Evolutionary conservation across 2,113 vertebrate genomes (phyloP), one percentile per base, ranked within the genome.

Genomic region (Pomatostomus ruficeps): DNA sequence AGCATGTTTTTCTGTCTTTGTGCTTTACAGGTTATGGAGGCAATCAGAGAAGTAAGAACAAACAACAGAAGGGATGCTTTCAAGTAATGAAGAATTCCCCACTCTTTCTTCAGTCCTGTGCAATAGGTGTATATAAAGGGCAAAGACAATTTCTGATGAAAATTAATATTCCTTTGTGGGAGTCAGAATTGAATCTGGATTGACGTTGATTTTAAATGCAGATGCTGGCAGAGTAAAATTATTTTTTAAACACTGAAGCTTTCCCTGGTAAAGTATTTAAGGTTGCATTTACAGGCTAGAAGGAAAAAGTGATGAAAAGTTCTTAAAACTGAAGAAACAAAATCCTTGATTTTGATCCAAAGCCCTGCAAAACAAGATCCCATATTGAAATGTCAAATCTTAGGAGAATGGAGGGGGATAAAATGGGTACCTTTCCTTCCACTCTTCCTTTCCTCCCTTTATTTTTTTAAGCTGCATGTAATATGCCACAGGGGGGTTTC

Each of bases 291-390:
- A 97, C 96, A 95, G 95, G 88, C 95, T 97, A 96, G 89, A 97
- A 96, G 98, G 98, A 97, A 98, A 98, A 98, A 97, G 98, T 98
- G 97, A 98, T 98, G 97, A 98, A 98, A 98, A 98, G 94, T 95
- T 97, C 96, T 98, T 97, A 97, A 98, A 98, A 95, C 65, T 89
- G 80, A 97, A 97, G 97, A 98, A 98, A 98, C 95, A 96, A 98
- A 98, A 97, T 94, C 97, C 97, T 97, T 98, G 98, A 97, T 95
- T 96, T 61, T 63, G 40, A 94, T 97, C 97, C 98, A 98, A 73
- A 92, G 45, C 55, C 73, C 76, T 92, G 61, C 96, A 98, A 97
- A 98, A 98, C 96, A 98, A 94, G 97, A 98, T 97, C 95, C 92
- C 90, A 93, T 94, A 95, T 91, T 95, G 89, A 73, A 88, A 68